Conservation (phyloP, 1,140 invertebrate species). For the Hycleus cichorii region DNA sequence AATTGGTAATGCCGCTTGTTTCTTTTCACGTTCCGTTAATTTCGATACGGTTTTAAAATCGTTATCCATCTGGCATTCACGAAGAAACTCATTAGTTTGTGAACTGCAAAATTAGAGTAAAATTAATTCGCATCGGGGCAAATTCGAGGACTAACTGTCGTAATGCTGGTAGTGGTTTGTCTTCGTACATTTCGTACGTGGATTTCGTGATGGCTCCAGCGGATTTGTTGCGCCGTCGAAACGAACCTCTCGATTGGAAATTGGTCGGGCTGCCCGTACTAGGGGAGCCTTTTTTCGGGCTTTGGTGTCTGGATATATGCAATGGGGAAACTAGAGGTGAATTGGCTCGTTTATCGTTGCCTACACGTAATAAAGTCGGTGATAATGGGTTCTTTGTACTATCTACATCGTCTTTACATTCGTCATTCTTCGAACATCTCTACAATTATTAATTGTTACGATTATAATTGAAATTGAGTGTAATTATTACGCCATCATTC, state of each 20-base stretch:
- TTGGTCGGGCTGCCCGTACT: constrained; percentile 37
- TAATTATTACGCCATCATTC: constrained; percentile 55
- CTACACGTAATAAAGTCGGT: constrained; percentile 29
- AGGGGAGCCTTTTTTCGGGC: constrained; percentile 37
- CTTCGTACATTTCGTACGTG: constrained; percentile 82
- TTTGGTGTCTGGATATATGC: constrained; percentile 37
- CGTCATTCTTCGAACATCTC: constrained; percentile 37
- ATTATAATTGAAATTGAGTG: neutral
- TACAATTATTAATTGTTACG: constrained; percentile 1
- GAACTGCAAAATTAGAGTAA: constrained; percentile 46
- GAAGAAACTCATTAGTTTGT: constrained; percentile 69
- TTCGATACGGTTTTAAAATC: constrained; percentile 53
- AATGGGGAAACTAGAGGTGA: constrained; percentile 45
- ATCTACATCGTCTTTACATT: constrained; percentile 27
- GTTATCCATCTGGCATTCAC: constrained; percentile 57
- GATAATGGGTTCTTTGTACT: constrained; percentile 17
- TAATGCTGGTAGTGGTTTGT: constrained; percentile 71
- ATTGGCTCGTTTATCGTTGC: constrained; percentile 24
- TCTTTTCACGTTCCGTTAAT: constrained; percentile 77
- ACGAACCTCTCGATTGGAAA: constrained; percentile 47
- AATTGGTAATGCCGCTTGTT: constrained; percentile 84
- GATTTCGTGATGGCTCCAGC: constrained; percentile 58
- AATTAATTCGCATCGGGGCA: constrained; percentile 1
- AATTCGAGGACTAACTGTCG: constrained; percentile 57
- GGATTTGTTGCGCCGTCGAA: constrained; percentile 66